phyloP scores from a whole-genome alignment of 2,797 vertebrate genomes.

The Cuniculus paca region DNA sequence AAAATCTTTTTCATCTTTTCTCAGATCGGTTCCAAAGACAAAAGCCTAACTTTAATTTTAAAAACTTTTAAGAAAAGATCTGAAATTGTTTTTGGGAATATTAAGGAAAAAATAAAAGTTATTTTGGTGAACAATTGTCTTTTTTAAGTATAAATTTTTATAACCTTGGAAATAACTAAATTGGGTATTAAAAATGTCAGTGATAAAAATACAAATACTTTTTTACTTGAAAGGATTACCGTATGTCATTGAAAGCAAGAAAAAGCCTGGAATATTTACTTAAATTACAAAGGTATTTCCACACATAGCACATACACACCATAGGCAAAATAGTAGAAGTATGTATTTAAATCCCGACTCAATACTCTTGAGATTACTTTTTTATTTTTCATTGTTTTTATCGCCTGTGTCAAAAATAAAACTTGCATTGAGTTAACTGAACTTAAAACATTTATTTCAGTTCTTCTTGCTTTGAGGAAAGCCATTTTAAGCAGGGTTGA shows the following conservation, averaged over 20 bases:
- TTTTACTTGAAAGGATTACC: not conserved
- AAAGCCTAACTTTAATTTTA: slow-evolving; percentile 60
- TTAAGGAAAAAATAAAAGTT: slow-evolving; percentile 53
- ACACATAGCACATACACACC: not conserved
- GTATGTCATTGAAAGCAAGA: not conserved
- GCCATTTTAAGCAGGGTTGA: slow-evolving; percentile 11
- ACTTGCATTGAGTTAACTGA: slow-evolving; percentile 11
- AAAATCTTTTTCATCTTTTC: slow-evolving; percentile 63
- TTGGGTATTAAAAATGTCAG: not conserved
- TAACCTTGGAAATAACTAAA: slow-evolving; percentile 46
- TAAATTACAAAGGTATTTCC: not conserved
- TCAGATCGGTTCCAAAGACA: slow-evolving; percentile 69
- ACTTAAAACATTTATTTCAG: slow-evolving; percentile 31
- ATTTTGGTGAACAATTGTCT: slow-evolving; percentile 38
- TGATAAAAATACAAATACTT: not conserved
- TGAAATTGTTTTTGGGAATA: slow-evolving; percentile 48
- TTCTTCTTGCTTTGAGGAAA: slow-evolving; percentile 44
- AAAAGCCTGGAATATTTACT: not conserved
- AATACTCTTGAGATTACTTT: not conserved
- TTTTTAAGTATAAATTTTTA: not conserved
- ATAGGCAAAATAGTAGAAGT: not conserved
- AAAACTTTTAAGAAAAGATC: slow-evolving; percentile 59
- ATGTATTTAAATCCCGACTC: not conserved
- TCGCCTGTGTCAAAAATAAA: slow-evolving; percentile 35
- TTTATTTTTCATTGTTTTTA: not conserved